phyloP scores from a whole-genome alignment of 2,113 vertebrate genomes.

The Cyanoramphus novaezelandiae region DNA sequence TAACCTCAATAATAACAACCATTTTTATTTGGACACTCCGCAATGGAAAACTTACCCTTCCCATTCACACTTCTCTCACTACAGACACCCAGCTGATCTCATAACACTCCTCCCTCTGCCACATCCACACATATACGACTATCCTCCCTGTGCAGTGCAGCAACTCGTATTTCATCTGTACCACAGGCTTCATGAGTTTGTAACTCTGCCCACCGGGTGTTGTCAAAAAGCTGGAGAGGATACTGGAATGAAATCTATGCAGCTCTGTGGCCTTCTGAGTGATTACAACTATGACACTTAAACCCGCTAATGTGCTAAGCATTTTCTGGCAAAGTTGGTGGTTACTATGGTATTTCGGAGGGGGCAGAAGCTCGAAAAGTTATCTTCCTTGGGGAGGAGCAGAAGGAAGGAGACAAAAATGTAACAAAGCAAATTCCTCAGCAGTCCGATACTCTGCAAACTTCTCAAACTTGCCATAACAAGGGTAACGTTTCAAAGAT shows the following conservation, averaged over 20 bases:
- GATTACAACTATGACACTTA: conserved; percentile 53
- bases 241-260: conserved; percentile 69
- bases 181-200: conserved; percentile 15
- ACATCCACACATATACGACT: not conserved
- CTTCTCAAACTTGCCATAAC: conserved; percentile 9
- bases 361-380: conserved; percentile 36
- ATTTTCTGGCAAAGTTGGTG: conserved; percentile 68
- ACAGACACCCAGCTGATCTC: conserved; percentile 32
- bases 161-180: conserved; percentile 46
- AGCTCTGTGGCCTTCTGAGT: conserved; percentile 54
- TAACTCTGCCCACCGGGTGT: conserved; percentile 39
- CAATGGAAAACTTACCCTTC: conserved; percentile 17
- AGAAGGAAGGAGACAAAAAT: conserved; percentile 36
- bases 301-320: conserved; percentile 76
- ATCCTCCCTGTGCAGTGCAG: not conserved
- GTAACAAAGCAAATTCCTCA: conserved; percentile 19
- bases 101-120: not conserved
- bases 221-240: conserved; percentile 74
- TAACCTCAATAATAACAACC: not conserved
- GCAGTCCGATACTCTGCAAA: not conserved
- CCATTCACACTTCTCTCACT: conserved; percentile 29
- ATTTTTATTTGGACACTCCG: not conserved
- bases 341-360: conserved; percentile 59
- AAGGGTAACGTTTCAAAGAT: not conserved
- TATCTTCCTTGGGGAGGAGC: not conserved